Evolutionary conservation across 2,888 invertebrate genomes (phyloP).

Genomic region (Drosophila paranaensis): DNA sequence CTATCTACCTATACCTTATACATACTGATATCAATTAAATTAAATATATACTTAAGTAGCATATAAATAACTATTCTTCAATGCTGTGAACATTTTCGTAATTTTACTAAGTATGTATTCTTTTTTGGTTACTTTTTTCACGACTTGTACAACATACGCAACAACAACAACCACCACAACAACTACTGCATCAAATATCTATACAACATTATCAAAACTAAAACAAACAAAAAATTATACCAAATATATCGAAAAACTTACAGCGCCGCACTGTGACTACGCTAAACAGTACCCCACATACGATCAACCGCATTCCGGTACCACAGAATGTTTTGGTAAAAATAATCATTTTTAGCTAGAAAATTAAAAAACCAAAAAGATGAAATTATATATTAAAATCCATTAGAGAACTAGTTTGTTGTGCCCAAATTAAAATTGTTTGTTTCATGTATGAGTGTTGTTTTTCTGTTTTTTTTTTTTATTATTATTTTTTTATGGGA

Average conservation of each 20-base stretch:
- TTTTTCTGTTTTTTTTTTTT: slow-evolving; percentile 3
- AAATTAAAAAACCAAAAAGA: slow-evolving; percentile 21
- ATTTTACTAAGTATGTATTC: slow-evolving; percentile 67
- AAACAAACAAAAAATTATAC: slow-evolving; percentile 45
- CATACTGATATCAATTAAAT: slow-evolving; percentile 30
- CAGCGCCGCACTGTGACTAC: slow-evolving; percentile 85
- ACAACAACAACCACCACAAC: slow-evolving; percentile 50
- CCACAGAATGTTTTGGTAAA: slow-evolving; percentile 85
- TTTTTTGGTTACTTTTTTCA: slow-evolving; percentile 73
- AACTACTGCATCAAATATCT: slow-evolving; percentile 46
- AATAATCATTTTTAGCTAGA: slow-evolving; percentile 74
- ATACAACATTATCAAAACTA: slow-evolving; percentile 55
- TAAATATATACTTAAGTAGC: slow-evolving; percentile 51
- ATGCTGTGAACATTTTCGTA: slow-evolving; percentile 70
- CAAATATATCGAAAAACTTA: slow-evolving; percentile 80
- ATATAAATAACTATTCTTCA: slow-evolving; percentile 49
- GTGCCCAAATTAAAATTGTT: slow-evolving; percentile 43
- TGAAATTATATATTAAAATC: slow-evolving; percentile 23
- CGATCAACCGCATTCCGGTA: slow-evolving; percentile 86
- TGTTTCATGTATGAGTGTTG: slow-evolving; percentile 37
- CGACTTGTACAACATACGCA: slow-evolving; percentile 66
- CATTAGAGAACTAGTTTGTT: slow-evolving; percentile 55
- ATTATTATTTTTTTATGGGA: slow-evolving; percentile 1
- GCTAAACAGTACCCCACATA: slow-evolving; percentile 85
- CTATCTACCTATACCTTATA: slow-evolving; percentile 9